Conservation (phyloP, 2,113 vertebrate species). For the Istiophorus platypterus region DNA sequence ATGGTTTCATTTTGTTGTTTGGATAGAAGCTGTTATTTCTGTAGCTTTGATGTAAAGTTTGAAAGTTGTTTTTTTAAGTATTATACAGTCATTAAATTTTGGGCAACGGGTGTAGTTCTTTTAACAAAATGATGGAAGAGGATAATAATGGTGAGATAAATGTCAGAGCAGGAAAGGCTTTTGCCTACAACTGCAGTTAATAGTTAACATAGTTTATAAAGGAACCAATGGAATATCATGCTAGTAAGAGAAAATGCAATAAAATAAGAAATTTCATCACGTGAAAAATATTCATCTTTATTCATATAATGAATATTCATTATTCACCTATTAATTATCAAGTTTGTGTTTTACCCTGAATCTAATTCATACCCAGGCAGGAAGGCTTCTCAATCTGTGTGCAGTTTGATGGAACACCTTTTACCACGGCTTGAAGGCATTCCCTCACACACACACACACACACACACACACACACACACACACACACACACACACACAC, state of each 20-base stretch:
- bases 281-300: background rate
- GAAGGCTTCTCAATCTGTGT: conserved; percentile 51
- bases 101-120: background rate
- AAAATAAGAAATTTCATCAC: background rate
- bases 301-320: background rate
- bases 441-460: conserved; percentile 3
- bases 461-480: background rate
- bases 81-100: background rate
- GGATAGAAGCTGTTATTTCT: background rate
- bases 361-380: conserved; percentile 44
- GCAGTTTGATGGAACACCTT: conserved; percentile 43
- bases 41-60: background rate
- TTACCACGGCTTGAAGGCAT: conserved; percentile 34
- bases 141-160: background rate
- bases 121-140: background rate
- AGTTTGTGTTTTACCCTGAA: background rate
- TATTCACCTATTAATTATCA: background rate
- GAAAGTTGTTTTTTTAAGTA: background rate
- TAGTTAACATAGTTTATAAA: background rate
- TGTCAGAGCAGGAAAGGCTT: background rate
- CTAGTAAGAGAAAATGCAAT: too few relatives aligned
- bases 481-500: background rate
- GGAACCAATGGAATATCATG: background rate
- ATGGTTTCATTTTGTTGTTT: background rate
- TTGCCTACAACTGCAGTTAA: background rate